These are phyloP conservation scores for Chlorocebus sabaeus DNA, from an alignment of 2,113 vertebrate genomes.

Conservation along the genomic window DNA sequence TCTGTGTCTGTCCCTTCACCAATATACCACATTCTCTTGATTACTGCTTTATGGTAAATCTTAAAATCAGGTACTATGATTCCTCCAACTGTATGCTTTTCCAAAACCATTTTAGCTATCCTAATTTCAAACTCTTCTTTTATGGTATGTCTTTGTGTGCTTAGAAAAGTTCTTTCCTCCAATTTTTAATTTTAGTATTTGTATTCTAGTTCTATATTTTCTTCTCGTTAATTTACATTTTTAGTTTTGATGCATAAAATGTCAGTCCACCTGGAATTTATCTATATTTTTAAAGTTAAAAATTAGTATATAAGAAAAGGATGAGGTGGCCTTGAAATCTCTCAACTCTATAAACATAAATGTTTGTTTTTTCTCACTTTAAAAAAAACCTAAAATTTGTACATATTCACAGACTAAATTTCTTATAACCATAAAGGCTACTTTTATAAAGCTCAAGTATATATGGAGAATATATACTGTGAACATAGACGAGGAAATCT, in stretches of 20 bases:
- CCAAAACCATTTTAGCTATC: too few species aligned
- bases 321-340: background rate
- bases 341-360: constrained; percentile 5
- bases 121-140: background rate
- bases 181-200: constrained; percentile 3
- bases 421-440: background rate
- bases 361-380: background rate
- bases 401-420: background rate
- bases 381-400: background rate
- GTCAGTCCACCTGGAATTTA: constrained; percentile 5
- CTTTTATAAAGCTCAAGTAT: background rate
- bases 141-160: background rate
- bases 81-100: too few species aligned
- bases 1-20: too few species aligned
- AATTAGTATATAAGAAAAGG: constrained; percentile 4
- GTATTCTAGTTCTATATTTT: background rate
- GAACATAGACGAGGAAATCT: background rate
- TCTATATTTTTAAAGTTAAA: background rate
- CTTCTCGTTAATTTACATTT: background rate
- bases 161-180: background rate
- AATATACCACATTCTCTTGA: too few species aligned
- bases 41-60: too few species aligned
- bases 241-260: constrained; percentile 7
- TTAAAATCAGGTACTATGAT: too few species aligned
- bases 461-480: background rate